Base-by-base conservation (phyloP, 92 coral and sea anemone genomes). In the Plumapathes pennacea region DNA sequence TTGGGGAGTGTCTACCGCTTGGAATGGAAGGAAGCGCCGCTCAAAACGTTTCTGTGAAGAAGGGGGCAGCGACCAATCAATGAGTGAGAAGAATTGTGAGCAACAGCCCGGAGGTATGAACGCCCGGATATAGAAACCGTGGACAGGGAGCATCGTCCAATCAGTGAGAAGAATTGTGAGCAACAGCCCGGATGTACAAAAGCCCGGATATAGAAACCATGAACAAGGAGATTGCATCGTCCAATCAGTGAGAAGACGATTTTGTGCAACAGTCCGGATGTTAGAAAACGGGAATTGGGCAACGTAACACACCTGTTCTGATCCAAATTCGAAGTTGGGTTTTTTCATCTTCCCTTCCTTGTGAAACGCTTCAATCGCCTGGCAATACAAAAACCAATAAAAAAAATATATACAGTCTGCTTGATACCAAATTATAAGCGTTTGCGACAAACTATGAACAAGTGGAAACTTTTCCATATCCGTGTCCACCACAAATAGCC, bases 1-100 rank as follows among this genome's bases (percentile, higher is more conserved):
- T 44, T 92, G 98, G 14, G 98, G 98, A 1, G 98, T 92, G 80
- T 92, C 98, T 53, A 92, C 85, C 2, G 92, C 76, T 74, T 92
- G 96, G 68, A 92, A 92, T 11, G 98, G 96, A 37, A 74, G 58
- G 76, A 92, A 92, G 30, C 98, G 98, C 29, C 91, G 98, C 64
- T 92, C 96, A 46, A 80, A 92, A 25, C 98, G 96, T 55, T 80
- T 74, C 98, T 92, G 58, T n/a, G 21, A 60, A 28, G 28, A 60
- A 19, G 7, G 21, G 14, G 27, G 10, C 29, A 20, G 3, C 25
- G 21, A 31, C 1, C 8, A 28, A 26, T n/a, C 14, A 23, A 6
- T 7, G 50, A 44, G 10, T 10, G 10, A 44, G 19, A 44, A 36
- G 10, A 36, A 9, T 36, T 36, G n/a, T 9, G n/a, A 9, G n/a